Conservation (phyloP, 1,140 invertebrate species). For the Charaxes varanes region DNA sequence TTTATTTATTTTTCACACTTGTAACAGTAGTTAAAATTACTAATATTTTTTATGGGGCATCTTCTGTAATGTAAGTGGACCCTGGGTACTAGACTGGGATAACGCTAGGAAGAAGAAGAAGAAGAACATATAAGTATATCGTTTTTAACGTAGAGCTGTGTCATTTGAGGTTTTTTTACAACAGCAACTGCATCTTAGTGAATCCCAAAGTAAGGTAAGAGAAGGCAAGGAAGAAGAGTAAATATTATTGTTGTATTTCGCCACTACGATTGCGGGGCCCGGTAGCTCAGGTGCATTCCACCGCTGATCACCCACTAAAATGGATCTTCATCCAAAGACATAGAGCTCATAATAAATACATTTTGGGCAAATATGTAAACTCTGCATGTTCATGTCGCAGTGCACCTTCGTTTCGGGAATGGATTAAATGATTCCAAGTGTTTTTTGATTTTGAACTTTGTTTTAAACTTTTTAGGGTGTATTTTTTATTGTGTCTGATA, state of each 20-base stretch:
- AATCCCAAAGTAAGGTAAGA: too few species aligned
- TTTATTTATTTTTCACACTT: too few species aligned
- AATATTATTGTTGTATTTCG: constrained; percentile 41
- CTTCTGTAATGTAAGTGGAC: too few species aligned
- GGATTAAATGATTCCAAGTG: constrained; percentile 14
- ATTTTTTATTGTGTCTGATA: neutral
- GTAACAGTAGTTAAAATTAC: too few species aligned
- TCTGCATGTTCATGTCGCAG: constrained; percentile 47
- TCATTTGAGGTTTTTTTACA: too few species aligned
- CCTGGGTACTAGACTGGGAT: too few species aligned
- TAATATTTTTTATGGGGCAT: too few species aligned
- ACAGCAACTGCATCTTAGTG: too few species aligned
- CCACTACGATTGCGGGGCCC: constrained; percentile 37
- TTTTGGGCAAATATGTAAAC: constrained; percentile 51
- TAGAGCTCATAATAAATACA: constrained; percentile 34
- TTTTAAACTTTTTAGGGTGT: constrained; percentile 1
- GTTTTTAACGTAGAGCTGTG: too few species aligned
- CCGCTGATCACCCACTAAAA: constrained; percentile 17
- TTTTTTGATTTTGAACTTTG: constrained; percentile 19
- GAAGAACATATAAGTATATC: too few species aligned
- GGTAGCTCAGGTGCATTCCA: constrained; percentile 61
- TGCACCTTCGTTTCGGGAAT: constrained; percentile 20
- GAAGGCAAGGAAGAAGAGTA: too few species aligned
- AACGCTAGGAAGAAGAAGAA: too few species aligned
- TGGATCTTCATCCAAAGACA: constrained; percentile 27